These are phyloP conservation scores for Cheumatopsyche charites DNA, from an alignment of 1,140 invertebrate species.

Conservation along the genomic window DNA sequence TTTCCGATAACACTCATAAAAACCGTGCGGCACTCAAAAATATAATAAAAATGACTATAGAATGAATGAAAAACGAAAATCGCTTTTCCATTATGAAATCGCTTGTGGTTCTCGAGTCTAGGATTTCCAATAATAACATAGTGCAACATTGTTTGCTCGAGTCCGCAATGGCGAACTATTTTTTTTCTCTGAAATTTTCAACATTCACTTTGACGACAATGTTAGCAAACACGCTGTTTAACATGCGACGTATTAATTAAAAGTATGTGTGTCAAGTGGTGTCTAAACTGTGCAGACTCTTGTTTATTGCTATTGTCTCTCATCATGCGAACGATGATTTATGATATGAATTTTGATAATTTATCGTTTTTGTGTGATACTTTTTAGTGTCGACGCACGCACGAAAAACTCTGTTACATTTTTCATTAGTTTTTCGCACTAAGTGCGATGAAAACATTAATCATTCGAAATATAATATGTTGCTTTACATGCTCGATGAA, in stretches of 20 bases:
- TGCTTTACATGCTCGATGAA: too few relatives aligned
- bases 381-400: background rate
- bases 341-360: background rate
- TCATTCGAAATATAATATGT: too few relatives aligned
- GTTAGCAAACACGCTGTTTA: background rate
- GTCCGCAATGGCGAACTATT: background rate
- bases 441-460: too few relatives aligned
- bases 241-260: constrained; percentile 25
- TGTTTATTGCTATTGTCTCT: constrained; percentile 11
- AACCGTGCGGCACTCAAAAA: too few relatives aligned
- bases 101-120: too few relatives aligned
- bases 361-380: background rate
- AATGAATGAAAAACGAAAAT: too few relatives aligned
- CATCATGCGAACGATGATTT: constrained; percentile 9
- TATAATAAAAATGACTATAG: too few relatives aligned
- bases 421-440: too few relatives aligned
- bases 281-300: constrained; percentile 5
- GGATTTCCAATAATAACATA: background rate
- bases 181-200: constrained; percentile 5
- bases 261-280: constrained; percentile 5
- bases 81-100: too few relatives aligned
- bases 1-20: too few relatives aligned
- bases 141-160: background rate
- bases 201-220: background rate
- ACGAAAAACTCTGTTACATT: background rate